Conservation (phyloP, 2,888 invertebrate genomes). For the Mycogona germanica region DNA sequence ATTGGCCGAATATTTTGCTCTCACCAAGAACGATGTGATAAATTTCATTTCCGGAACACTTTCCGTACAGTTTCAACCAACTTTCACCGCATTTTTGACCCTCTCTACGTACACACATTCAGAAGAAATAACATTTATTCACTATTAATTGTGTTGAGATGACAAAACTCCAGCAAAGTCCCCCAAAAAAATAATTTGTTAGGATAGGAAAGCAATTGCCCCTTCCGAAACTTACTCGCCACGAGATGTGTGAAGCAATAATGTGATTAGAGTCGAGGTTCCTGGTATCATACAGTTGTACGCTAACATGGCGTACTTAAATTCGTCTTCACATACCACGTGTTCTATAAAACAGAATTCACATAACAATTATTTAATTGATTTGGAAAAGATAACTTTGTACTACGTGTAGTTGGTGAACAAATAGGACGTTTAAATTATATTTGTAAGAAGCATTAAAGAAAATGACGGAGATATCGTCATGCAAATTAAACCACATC, state of each 20-base stretch:
- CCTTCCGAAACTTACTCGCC: slow-evolving; percentile 82
- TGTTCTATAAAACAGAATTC: slow-evolving; percentile 47
- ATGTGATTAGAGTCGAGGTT: slow-evolving; percentile 88
- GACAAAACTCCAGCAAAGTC: background rate
- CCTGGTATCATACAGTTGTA: slow-evolving; percentile 98
- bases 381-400: too few species aligned
- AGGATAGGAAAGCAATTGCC: background rate
- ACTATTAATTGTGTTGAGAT: background rate
- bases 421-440: too few species aligned
- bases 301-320: slow-evolving; percentile 93
- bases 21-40: slow-evolving; percentile 92
- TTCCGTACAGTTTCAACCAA: slow-evolving; percentile 96
- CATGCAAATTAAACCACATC: background rate
- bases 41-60: slow-evolving; percentile 98
- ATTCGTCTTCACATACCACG: slow-evolving; percentile 97
- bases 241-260: slow-evolving; percentile 87
- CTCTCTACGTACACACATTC: too few species aligned
- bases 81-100: slow-evolving; percentile 90
- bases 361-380: too few species aligned
- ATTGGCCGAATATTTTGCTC: slow-evolving; percentile 94
- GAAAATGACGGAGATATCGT: background rate
- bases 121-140: too few species aligned
- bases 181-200: background rate
- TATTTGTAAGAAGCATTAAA: too few species aligned
- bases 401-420: too few species aligned